A percentile compares a stretch with the other conserved stretches of the same genome.
Conservation (phyloP, 2,113 vertebrate genomes). For the Apodemus sylvaticus region DNA sequence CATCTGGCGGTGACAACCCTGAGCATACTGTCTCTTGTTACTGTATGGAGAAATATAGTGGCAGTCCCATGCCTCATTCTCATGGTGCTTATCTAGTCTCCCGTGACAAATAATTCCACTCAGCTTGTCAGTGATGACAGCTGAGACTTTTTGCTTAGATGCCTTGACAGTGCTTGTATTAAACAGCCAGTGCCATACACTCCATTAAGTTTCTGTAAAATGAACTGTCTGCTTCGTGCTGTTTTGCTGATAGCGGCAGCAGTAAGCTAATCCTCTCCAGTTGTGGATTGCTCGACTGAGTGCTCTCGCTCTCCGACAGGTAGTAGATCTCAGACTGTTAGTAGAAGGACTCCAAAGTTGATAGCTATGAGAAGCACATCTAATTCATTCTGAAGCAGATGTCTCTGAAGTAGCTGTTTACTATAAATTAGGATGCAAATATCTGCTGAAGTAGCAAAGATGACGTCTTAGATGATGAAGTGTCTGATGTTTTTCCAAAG, state of each 20-base stretch:
- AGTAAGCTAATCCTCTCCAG: conserved; percentile 81
- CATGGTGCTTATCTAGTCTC: conserved; percentile 81
- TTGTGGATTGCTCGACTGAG: conserved; percentile 73
- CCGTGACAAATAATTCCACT: conserved; percentile 89
- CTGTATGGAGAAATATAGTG: conserved; percentile 65
- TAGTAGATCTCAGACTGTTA: conserved; percentile 33
- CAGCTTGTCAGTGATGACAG: conserved; percentile 86
- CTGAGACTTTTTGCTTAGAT: conserved; percentile 87
- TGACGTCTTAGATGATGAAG: neutral
- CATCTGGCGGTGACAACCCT: neutral
- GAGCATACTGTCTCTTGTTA: conserved; percentile 27
- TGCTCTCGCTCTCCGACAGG: conserved; percentile 70
- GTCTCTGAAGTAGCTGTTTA: neutral
- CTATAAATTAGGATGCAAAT: conserved; percentile 4
- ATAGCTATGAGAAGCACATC: conserved; percentile 35
- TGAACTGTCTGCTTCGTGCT: conserved; percentile 88
- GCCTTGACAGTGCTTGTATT: conserved; percentile 88
- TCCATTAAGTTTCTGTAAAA: conserved; percentile 91
- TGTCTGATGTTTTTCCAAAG: neutral
- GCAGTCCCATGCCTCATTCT: conserved; percentile 71
- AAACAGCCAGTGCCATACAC: conserved; percentile 87
- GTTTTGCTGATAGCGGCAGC: conserved; percentile 81
- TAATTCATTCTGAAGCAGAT: conserved; percentile 38
- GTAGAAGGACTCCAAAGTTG: conserved; percentile 43
- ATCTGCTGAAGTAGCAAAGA: conserved; percentile 22